Conservation (phyloP, 2,888 invertebrate genomes). For the Nomada goodeniana region DNA sequence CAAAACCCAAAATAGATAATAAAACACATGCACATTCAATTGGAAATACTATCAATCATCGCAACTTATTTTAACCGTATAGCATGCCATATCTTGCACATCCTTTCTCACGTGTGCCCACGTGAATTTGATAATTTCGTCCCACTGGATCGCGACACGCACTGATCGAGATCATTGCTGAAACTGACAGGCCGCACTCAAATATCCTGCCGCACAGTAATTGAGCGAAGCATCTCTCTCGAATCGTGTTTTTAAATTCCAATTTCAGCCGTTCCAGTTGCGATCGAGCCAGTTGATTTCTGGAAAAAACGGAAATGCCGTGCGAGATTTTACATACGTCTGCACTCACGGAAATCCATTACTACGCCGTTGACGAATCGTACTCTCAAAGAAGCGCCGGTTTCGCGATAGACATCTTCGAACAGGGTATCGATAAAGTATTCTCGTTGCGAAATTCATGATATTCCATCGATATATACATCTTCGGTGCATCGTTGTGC, state of each 20-base stretch:
- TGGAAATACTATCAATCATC: too few species aligned
- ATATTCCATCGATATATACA: constrained; percentile 5
- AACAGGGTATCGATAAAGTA: constrained; percentile 10
- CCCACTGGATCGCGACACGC: constrained; percentile 8
- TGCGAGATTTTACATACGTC: constrained; percentile 9
- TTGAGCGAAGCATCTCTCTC: constrained; percentile 34
- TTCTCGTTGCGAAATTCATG: constrained; percentile 13
- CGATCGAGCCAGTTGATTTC: constrained; percentile 1
- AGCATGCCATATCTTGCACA: background rate
- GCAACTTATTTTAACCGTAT: too few species aligned
- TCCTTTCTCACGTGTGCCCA: background rate
- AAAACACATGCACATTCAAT: too few species aligned
- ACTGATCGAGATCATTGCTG: constrained; percentile 26
- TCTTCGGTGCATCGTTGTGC: background rate
- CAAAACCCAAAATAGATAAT: too few species aligned
- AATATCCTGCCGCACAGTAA: constrained; percentile 25
- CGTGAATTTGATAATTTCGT: constrained; percentile 32
- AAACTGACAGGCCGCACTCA: constrained; percentile 44
- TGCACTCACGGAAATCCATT: constrained; percentile 19
- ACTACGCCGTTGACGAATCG: constrained; percentile 22
- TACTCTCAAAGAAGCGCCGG: constrained; percentile 10
- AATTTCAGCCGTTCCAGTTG: constrained; percentile 19
- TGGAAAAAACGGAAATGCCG: constrained; percentile 32
- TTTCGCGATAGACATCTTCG: constrained; percentile 26
- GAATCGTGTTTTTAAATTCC: constrained; percentile 48